phyloP scores from a whole-genome alignment of 2,888 invertebrate genomes.

The Sepiola atlantica region DNA sequence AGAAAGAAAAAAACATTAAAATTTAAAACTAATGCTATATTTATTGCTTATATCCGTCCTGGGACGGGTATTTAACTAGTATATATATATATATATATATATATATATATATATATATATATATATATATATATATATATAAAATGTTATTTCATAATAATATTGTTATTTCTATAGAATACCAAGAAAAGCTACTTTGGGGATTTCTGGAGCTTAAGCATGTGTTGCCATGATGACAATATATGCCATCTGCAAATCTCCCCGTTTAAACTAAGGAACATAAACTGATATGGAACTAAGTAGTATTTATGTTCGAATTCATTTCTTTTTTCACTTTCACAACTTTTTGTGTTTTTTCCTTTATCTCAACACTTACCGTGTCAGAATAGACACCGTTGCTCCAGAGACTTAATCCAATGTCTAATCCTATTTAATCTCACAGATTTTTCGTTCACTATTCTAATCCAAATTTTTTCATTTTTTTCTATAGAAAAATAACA shows the following conservation, averaged over 20 bases:
- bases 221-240: background rate
- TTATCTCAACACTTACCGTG: constrained; percentile 1
- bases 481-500: background rate
- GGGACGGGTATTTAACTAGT: too few relatives aligned
- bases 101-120: too few relatives aligned
- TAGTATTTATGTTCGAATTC: background rate
- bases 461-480: background rate
- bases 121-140: too few relatives aligned
- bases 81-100: too few relatives aligned
- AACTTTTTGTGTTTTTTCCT: background rate
- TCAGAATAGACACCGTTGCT: background rate
- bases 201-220: background rate
- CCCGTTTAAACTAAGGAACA: background rate
- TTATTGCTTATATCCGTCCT: too few relatives aligned
- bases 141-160: background rate
- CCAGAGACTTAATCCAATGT: constrained; percentile 8
- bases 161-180: constrained; percentile 32
- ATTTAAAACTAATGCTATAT: too few relatives aligned
- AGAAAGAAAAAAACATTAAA: too few relatives aligned
- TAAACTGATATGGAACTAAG: constrained; percentile 16
- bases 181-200: background rate
- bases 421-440: constrained; percentile 10
- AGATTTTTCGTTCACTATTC: background rate
- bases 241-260: background rate
- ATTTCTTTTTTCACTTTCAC: background rate